phyloP scores from a whole-genome alignment of 2,888 invertebrate genomes.

The Tipula confusa region DNA sequence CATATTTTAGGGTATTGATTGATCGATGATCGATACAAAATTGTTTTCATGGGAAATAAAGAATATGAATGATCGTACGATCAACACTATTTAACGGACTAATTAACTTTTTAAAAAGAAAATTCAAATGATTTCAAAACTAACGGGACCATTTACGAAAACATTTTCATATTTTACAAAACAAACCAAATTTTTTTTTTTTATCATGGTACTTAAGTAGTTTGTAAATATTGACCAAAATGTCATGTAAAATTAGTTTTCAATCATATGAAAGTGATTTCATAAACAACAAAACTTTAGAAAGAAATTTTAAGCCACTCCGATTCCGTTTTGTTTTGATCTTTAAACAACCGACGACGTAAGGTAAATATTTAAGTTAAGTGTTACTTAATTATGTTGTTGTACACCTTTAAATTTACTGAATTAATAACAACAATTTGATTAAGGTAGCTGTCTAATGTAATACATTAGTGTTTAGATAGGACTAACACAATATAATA shows the following conservation, averaged over 20 bases:
- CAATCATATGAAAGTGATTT: background rate
- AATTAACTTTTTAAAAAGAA: background rate
- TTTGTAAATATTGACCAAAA: background rate
- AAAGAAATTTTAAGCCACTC: background rate
- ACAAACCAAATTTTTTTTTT: background rate
- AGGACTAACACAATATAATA: background rate
- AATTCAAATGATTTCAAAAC: background rate
- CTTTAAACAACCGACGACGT: background rate
- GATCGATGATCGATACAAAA: background rate
- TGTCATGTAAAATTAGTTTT: constrained; percentile 3
- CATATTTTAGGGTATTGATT: background rate
- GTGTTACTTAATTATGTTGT: background rate
- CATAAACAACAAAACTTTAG: background rate
- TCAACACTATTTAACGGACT: background rate
- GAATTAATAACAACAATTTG: background rate
- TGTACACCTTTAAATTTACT: background rate
- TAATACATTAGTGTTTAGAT: background rate
- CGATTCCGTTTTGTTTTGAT: background rate
- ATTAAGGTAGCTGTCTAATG: background rate
- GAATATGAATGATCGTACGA: background rate
- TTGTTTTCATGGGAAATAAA: background rate
- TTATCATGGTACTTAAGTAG: background rate
- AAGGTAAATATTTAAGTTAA: constrained; percentile 7
- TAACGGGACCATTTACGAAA: background rate
- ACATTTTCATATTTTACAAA: background rate